Evolutionary conservation across 2,888 invertebrate genomes (phyloP).

Genomic region (Drosophila borealis): DNA sequence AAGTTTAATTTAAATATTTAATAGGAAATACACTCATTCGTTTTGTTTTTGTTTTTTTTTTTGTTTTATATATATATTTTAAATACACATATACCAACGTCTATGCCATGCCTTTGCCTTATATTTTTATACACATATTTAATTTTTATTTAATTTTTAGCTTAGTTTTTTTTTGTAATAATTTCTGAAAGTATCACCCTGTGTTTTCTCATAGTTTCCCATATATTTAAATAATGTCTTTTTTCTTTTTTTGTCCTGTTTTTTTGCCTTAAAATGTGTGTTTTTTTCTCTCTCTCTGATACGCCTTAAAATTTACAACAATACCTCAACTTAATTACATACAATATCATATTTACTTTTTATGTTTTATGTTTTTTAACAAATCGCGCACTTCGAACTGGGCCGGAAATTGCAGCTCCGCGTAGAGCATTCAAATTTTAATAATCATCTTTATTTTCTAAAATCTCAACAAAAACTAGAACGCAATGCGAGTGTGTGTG

Average conservation of each 20-base stretch:
- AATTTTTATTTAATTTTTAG: slow-evolving; percentile 61
- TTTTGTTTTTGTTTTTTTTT: neutral
- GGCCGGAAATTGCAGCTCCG: slow-evolving; percentile 63
- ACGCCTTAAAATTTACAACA: slow-evolving; percentile 79
- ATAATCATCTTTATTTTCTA: slow-evolving; percentile 29
- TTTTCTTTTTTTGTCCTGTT: slow-evolving; percentile 22
- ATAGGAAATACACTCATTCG: slow-evolving; percentile 1
- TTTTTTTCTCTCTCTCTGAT: slow-evolving; percentile 41
- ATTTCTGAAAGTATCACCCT: slow-evolving; percentile 83
- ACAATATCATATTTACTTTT: slow-evolving; percentile 50
- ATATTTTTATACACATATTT: slow-evolving; percentile 53
- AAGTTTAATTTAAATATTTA: slow-evolving; percentile 10
- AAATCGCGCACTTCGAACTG: slow-evolving; percentile 67
- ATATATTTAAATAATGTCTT: slow-evolving; percentile 63
- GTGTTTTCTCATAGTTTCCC: slow-evolving; percentile 82
- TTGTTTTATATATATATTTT: slow-evolving; percentile 53
- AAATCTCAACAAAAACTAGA: slow-evolving; percentile 56
- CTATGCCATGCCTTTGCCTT: slow-evolving; percentile 52
- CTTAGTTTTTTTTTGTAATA: slow-evolving; percentile 72
- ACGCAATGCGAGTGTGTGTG: slow-evolving; percentile 57
- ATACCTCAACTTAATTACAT: slow-evolving; percentile 73
- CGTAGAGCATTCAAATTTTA: slow-evolving; percentile 49
- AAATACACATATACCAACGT: slow-evolving; percentile 78
- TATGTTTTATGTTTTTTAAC: slow-evolving; percentile 51
- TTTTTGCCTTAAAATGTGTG: slow-evolving; percentile 47